phyloP scores from a whole-genome alignment of 2,797 vertebrate genomes.

The Xenentodon cancila region DNA sequence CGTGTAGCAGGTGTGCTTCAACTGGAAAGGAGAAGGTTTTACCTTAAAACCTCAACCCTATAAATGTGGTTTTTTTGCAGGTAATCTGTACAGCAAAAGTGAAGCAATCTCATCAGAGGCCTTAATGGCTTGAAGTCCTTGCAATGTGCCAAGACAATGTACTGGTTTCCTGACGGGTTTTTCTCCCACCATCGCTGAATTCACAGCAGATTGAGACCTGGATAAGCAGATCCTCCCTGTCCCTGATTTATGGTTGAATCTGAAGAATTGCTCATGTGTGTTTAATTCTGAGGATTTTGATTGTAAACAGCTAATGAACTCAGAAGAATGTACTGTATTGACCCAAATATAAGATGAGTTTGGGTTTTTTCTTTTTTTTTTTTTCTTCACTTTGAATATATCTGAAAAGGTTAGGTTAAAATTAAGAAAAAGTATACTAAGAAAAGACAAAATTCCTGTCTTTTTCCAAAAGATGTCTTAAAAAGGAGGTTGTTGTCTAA shows the following conservation, averaged over 20 bases:
- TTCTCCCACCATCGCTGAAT: slow-evolving; percentile 52
- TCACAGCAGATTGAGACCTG: slow-evolving; percentile 20
- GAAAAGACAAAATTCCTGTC: too few species aligned
- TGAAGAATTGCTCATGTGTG: slow-evolving; percentile 15
- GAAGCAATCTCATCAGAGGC: too few species aligned
- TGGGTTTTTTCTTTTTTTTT: too few species aligned
- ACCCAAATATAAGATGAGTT: too few species aligned
- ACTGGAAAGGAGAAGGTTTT: slow-evolving; percentile 48
- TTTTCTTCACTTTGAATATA: too few species aligned
- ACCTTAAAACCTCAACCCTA: slow-evolving; percentile 44
- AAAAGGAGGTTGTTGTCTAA: too few species aligned
- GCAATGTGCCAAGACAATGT: slow-evolving; percentile 57
- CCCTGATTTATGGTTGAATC: background rate
- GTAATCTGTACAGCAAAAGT: too few species aligned
- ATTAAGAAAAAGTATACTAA: too few species aligned
- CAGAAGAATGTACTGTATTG: background rate
- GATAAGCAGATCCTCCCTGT: slow-evolving; percentile 18
- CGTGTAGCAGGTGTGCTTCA: slow-evolving; percentile 57
- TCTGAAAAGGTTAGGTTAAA: too few species aligned
- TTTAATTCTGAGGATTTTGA: slow-evolving; percentile 26
- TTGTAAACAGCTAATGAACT: slow-evolving; percentile 21
- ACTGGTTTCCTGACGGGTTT: slow-evolving; percentile 52
- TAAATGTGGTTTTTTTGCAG: slow-evolving; percentile 57
- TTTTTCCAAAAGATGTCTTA: too few species aligned
- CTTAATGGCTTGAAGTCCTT: slow-evolving; percentile 66